Base-by-base conservation (phyloP, 2,797 vertebrate genomes). In the Mormyrus proboscirostris region DNA sequence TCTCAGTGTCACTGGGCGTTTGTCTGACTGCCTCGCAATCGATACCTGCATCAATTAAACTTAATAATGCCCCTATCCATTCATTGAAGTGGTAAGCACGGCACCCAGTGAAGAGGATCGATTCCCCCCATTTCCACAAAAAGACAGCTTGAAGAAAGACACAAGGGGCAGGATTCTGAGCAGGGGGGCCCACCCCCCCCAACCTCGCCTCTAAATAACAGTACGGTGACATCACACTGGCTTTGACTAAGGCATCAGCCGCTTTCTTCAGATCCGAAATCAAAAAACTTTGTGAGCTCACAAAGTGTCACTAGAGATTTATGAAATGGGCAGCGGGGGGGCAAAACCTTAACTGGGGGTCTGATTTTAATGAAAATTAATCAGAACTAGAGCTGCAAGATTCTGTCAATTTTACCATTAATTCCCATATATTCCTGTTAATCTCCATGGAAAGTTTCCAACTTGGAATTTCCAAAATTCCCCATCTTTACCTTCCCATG, bases 31-130 rank as follows among this genome's bases (percentile, higher is more conserved):
- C 62, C 83, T 14, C 87, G 69, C 25, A 22, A 91, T 91, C 89
- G 90, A 93, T 90, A 91, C 91, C 41, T 1, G 90, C 88, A 92
- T 92, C 87, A 90, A 89, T 90, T 92, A 91, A 62, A 90, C 89
- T 91, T 87, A 76, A 87, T 89, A 73, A 89, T 87, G 19, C 59
- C 85, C 65, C 73, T n/a, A 79, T 89, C 73, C 86, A 89, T 87
- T 89, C 62, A 76, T 14, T 12, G 84, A 22, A 76, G 51, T 44
- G 25, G 83, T 76, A 86, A 89, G 49, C 22, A 47, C 19, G 82
- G 88, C 12, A 38, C 29, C 29, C 44, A 2, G 25, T n/a, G 29
- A 12, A 9, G 29, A 5, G 33, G 33, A 47, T 87, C 55, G 86
- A 87, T 87, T 59, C 22, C 25, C 33, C 69, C 33, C 33, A 0